Conservation (phyloP, 37 sponge, comb jelly and placozoan genomes). For the Halichondria panicea region DNA sequence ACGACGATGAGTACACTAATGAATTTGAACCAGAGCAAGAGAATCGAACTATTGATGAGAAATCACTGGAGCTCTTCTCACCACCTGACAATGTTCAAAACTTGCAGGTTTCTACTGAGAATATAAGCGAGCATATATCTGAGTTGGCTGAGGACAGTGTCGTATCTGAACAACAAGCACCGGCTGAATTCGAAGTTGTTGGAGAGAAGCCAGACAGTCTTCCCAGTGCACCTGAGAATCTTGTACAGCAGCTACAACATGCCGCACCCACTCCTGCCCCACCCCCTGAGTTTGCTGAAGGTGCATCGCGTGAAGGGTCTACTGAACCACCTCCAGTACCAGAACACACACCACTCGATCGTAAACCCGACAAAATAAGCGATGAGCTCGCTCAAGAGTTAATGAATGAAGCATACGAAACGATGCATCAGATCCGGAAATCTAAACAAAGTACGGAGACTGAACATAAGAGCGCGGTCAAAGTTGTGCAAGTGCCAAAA, state of each 20-base stretch:
- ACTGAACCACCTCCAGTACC: constrained; percentile 9
- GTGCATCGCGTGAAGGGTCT: constrained; percentile 14
- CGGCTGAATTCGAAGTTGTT: neutral
- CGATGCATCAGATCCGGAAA: constrained; percentile 33
- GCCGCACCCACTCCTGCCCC: constrained; percentile 32
- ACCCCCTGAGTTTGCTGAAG: constrained; percentile 38
- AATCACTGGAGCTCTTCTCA: no score
- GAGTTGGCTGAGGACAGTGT: no score
- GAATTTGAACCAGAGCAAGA: neutral
- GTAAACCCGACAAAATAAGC: neutral
- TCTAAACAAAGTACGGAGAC: neutral
- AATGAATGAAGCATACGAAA: constrained; percentile 51
- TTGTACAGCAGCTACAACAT: neutral
- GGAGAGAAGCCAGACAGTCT: constrained; percentile 6
- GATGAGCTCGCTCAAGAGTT: constrained; percentile 53
- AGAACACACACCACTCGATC: neutral
- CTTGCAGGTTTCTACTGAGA: neutral
- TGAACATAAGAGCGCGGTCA: neutral
- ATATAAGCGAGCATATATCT: neutral
- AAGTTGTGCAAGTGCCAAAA: neutral
- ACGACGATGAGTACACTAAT: neutral
- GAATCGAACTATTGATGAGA: no score
- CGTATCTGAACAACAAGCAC: constrained; percentile 11
- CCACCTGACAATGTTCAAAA: no score
- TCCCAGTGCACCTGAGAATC: neutral